Evolutionary conservation across 2,888 invertebrate genomes (phyloP).

Genomic region (Eumerus sabulonum): DNA sequence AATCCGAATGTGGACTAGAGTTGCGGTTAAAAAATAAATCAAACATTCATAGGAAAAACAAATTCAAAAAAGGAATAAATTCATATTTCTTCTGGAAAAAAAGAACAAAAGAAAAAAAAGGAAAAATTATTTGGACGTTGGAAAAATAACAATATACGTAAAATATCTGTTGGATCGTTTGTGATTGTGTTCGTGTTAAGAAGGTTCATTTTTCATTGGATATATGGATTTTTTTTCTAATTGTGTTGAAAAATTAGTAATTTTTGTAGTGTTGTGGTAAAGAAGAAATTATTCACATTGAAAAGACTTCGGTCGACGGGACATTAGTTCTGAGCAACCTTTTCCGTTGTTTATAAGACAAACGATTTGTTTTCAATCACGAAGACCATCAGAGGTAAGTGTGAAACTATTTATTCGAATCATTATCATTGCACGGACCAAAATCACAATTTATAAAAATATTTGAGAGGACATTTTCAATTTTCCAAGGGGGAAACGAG

Average conservation of each 20-base stretch:
- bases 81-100: constrained; percentile 29
- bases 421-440: too few species aligned
- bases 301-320: constrained; percentile 3
- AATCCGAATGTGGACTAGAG: too few species aligned
- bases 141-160: constrained; percentile 19
- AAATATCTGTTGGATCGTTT: constrained; percentile 41
- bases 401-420: too few species aligned
- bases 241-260: constrained; percentile 35
- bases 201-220: constrained; percentile 24
- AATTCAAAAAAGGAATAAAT: constrained; percentile 50
- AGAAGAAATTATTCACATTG: constrained; percentile 5
- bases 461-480: too few species aligned
- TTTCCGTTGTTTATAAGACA: background rate
- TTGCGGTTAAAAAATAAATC: constrained; percentile 29
- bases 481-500: too few species aligned
- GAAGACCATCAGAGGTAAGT: constrained; percentile 19
- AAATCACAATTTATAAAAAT: too few species aligned
- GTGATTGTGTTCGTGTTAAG: constrained; percentile 43
- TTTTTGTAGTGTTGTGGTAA: constrained; percentile 23
- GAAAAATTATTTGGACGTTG: constrained; percentile 38
- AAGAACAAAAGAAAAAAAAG: constrained; percentile 19
- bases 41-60: constrained; percentile 45
- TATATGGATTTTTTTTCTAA: constrained; percentile 19
- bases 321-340: constrained; percentile 2
- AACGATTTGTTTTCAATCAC: background rate